Conservation (phyloP, 64 coral and sea anemone genomes). For the Trachythela sp. region DNA sequence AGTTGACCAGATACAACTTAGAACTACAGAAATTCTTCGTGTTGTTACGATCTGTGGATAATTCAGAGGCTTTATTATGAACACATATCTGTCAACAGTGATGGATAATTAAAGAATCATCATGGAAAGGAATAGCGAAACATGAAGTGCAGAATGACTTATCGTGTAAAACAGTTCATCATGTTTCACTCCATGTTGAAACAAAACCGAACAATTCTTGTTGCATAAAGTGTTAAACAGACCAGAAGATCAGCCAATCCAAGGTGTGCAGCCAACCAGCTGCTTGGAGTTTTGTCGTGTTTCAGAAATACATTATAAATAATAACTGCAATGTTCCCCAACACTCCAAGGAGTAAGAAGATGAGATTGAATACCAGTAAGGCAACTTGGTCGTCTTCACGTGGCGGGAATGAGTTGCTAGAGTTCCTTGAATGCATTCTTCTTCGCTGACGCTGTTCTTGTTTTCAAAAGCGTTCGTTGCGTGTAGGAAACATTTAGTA, state of each 20-base stretch:
- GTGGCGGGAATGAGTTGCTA: too few relatives aligned
- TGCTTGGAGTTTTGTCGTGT: not conserved
- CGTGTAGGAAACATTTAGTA: too few relatives aligned
- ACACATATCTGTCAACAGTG: too few relatives aligned
- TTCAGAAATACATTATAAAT: not conserved
- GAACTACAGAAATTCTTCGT: not conserved
- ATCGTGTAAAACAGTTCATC: not conserved
- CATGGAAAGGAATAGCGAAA: not conserved
- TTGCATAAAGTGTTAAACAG: not conserved
- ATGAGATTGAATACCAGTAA: too few relatives aligned
- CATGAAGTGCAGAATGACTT: not conserved
- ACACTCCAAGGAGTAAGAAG: not conserved
- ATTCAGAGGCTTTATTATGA: not conserved
- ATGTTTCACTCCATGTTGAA: not conserved
- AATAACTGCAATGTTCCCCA: not conserved
- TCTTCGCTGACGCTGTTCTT: too few relatives aligned
- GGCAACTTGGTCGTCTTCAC: too few relatives aligned
- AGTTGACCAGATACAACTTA: not conserved
- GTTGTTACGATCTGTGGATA: not conserved
- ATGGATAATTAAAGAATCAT: not conserved
- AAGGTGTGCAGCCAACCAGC: too few relatives aligned
- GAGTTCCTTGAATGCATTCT: too few relatives aligned
- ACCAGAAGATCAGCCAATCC: not conserved
- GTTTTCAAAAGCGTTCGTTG: too few relatives aligned
- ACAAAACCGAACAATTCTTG: not conserved